phyloP scores from a whole-genome alignment of 2,113 vertebrate species.

The Melanotaenia duboulayi region DNA sequence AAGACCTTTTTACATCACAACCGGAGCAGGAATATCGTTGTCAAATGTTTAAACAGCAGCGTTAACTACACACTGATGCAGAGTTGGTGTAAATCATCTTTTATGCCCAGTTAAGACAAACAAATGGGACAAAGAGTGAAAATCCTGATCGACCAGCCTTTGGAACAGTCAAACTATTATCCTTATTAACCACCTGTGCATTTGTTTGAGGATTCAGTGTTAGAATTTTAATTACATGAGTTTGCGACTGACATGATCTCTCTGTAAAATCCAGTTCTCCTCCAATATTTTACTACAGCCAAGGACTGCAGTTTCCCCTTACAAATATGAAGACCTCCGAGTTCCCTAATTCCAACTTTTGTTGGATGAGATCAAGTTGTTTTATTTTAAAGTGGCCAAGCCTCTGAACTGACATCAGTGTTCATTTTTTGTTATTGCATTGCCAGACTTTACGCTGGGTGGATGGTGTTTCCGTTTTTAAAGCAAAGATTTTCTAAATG shows the following conservation, averaged over 20 bases:
- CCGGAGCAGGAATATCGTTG: conserved; percentile 47
- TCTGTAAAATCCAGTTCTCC: conserved; percentile 26
- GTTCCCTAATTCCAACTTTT: neutral
- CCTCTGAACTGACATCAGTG: no score
- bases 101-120: conserved; percentile 41
- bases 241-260: conserved; percentile 15
- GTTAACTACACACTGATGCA: conserved; percentile 47
- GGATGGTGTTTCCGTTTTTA: conserved; percentile 19
- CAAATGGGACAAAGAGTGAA: conserved; percentile 21
- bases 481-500: conserved; percentile 19
- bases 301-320: conserved; percentile 56
- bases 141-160: conserved; percentile 41
- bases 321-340: conserved; percentile 21
- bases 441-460: conserved; percentile 38
- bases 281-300: conserved; percentile 38
- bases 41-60: conserved; percentile 69
- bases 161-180: conserved; percentile 47
- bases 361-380: conserved; percentile 10
- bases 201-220: conserved; percentile 28
- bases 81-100: conserved; percentile 53
- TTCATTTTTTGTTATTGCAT: conserved; percentile 21
- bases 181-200: conserved; percentile 23
- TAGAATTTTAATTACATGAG: conserved; percentile 29
- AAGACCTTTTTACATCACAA: conserved; percentile 25
- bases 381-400: neutral